Conservation (phyloP, 2,888 invertebrate species). For the Callinectes sapidus region DNA sequence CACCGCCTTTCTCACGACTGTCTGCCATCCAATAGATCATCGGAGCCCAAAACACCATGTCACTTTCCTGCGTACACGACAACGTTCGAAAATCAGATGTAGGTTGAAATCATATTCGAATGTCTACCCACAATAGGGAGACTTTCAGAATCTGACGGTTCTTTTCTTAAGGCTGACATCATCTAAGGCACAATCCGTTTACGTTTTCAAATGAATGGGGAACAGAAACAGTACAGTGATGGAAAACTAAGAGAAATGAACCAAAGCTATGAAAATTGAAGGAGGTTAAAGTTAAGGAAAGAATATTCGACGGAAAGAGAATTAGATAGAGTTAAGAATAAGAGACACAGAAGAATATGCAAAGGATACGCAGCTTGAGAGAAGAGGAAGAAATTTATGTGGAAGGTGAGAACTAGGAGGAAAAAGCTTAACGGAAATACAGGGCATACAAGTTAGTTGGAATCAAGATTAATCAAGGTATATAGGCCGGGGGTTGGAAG, state of each 20-base stretch:
- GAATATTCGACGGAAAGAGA: neutral
- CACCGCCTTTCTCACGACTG: neutral
- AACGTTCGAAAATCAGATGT: neutral
- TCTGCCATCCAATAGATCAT: neutral
- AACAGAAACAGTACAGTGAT: too few relatives aligned
- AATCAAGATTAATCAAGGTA: too few relatives aligned
- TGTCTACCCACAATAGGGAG: too few relatives aligned
- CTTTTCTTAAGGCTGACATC: too few relatives aligned
- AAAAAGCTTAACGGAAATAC: neutral
- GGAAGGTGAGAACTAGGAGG: neutral
- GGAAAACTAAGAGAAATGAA: too few relatives aligned
- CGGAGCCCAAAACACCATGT: neutral
- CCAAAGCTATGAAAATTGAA: too few relatives aligned
- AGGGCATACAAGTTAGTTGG: neutral
- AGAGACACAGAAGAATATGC: neutral
- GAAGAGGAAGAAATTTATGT: neutral
- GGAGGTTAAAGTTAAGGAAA: neutral
- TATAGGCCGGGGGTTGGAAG: too few relatives aligned
- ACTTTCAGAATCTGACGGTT: too few relatives aligned
- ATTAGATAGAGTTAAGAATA: neutral
- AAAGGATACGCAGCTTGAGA: too few relatives aligned
- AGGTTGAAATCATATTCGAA: neutral
- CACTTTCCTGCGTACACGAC: neutral
- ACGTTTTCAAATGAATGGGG: too few relatives aligned
- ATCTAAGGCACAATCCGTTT: too few relatives aligned